A percentile compares a stretch with the other conserved stretches of the same genome.
These are phyloP conservation scores for Geophilus truncorum DNA, from an alignment of 2,888 invertebrate species.

Conservation along the genomic window DNA sequence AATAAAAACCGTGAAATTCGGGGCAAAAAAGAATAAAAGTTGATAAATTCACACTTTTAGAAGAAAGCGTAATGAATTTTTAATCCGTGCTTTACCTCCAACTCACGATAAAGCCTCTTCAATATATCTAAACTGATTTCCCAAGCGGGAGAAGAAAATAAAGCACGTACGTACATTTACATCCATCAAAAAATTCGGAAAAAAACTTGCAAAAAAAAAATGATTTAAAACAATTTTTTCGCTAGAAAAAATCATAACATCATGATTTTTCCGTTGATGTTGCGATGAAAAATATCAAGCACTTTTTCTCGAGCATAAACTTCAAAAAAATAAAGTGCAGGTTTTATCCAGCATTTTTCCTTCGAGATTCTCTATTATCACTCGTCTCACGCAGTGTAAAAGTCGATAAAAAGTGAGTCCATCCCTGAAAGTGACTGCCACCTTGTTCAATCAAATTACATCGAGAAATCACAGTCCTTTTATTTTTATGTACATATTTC, in stretches of 20 bases:
- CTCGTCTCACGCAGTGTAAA: neutral
- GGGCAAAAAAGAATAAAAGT: neutral
- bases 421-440: neutral
- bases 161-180: neutral
- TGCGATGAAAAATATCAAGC: neutral
- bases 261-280: neutral
- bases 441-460: conserved; percentile 3
- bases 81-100: conserved; percentile 2
- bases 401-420: conserved; percentile 9
- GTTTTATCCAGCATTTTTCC: neutral
- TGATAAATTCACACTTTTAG: neutral
- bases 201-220: neutral
- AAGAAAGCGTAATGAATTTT: neutral
- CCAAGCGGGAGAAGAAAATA: neutral
- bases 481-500: neutral
- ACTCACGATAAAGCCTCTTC: neutral
- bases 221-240: neutral
- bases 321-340: neutral
- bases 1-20: neutral
- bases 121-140: conserved; percentile 19
- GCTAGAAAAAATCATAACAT: neutral
- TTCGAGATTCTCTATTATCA: neutral
- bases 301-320: neutral
- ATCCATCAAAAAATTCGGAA: neutral
- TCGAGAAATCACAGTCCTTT: neutral